A percentile compares a stretch with the other conserved stretches of the same genome.
Evolutionary conservation across 2,797 vertebrate genomes (phyloP).

Genomic region (Benthosema pterotum): DNA sequence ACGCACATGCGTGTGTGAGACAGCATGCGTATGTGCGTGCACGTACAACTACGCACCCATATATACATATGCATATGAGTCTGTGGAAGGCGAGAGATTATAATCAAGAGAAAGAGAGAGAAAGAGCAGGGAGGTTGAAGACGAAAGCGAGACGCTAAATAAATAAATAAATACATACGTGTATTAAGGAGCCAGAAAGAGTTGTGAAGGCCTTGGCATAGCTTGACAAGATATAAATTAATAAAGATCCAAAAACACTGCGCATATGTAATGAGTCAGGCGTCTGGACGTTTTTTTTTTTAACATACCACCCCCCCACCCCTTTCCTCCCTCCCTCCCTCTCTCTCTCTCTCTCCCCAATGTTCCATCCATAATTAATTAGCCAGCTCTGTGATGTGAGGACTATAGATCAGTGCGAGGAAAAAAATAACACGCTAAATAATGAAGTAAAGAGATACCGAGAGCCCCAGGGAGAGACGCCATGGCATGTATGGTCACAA

Average conservation of each 20-base stretch:
- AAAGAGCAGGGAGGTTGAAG: conserved; percentile 30
- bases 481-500: conserved; percentile 44
- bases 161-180: conserved; percentile 73
- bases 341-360: not conserved
- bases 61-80: conserved; percentile 23
- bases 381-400: conserved; percentile 72
- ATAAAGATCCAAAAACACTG: conserved; percentile 71
- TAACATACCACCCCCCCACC: conserved; percentile 3
- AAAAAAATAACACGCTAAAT: conserved; percentile 78
- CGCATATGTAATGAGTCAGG: conserved; percentile 68
- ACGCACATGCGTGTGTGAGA: not conserved
- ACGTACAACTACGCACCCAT: not conserved
- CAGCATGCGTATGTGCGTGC: not conserved
- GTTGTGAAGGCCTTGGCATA: conserved; percentile 60
- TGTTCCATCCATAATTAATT: conserved; percentile 75
- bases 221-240: conserved; percentile 75
- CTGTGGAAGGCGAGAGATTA: conserved; percentile 56
- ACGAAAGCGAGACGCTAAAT: conserved; percentile 40
- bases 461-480: conserved; percentile 56
- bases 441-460: conserved; percentile 76
- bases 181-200: conserved; percentile 56
- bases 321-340: not conserved
- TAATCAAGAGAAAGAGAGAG: conserved; percentile 44
- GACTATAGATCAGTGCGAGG: conserved; percentile 73
- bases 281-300: conserved; percentile 64